Base-by-base conservation (phyloP, 1,140 invertebrate species). In the Leguminivora glycinivorella region DNA sequence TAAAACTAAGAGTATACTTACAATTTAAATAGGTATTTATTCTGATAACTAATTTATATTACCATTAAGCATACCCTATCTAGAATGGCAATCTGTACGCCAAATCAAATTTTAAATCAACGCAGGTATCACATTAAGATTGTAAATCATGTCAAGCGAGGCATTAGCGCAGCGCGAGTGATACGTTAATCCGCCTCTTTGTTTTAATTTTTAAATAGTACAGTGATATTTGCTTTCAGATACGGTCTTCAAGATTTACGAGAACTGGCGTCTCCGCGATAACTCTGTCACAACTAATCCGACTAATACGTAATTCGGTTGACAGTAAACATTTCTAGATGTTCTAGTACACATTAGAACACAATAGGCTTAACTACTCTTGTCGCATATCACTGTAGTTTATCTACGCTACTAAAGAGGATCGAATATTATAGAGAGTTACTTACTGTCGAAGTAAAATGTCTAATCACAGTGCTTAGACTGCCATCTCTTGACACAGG, bases 131-230 rank as follows among this genome's bases (percentile, higher is more conserved):
- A 83, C 79, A 81, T 81, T 72, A 73, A 87, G 82, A 84, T 83
- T 86, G 83, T 84, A 84, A 84, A 83, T 83, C 81, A 83, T 82
- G 83, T 83, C 82, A 81, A 22, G 17, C 29, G 72, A 72, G 77
- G 81, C 76, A 83, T 87, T 87, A 90, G 74, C 78, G 72, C 76
- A 73, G 81, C 78, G 34, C 73, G 78, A 80, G 81, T 90, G 89
- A 91, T 89, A 84, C 85, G 80, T 88, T 90, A 91, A 91, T 90
- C 87, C 82, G 82, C 74, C 75, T 89, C 87, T 88, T 86, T 90
- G 85, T 90, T 88, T 88, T 85, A 79, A 85, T 88, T 88, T 86
- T 89, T 89, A 89, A 89, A 91, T 89, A 89, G 85, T 90, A 82
- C 82, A 80, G 80, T 81, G 84, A 90, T 90, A 90, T 91, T 91